Conservation (phyloP, 1,140 invertebrate genomes). For the Ylistrum balloti region DNA sequence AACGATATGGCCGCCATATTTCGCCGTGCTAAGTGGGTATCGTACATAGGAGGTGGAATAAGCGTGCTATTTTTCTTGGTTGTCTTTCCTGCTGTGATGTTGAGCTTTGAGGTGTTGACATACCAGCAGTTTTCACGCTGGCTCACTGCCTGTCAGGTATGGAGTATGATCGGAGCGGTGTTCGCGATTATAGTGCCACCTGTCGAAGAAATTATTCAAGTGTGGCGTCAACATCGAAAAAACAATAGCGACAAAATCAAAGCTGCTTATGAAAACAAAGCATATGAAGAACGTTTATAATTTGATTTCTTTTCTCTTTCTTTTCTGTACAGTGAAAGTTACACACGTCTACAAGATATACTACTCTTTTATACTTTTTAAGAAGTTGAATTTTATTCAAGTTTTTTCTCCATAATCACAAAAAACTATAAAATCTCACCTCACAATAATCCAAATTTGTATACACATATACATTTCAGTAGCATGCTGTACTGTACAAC, state of each 20-base stretch:
- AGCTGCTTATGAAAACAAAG: not conserved
- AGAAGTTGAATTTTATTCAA: too few species aligned
- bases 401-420: too few species aligned
- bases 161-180: conserved; percentile 45
- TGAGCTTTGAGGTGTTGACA: conserved; percentile 53
- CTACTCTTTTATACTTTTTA: too few species aligned
- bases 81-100: conserved; percentile 54
- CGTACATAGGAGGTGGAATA: conserved; percentile 48
- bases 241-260: not conserved
- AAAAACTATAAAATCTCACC: too few species aligned
- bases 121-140: conserved; percentile 51
- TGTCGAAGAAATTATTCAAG: conserved; percentile 54
- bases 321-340: not conserved
- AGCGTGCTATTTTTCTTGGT: conserved; percentile 60
- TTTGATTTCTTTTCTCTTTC: not conserved
- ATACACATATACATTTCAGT: too few species aligned
- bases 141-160: conserved; percentile 51
- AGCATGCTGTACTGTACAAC: too few species aligned
- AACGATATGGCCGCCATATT: conserved; percentile 60
- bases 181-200: conserved; percentile 56
- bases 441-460: too few species aligned
- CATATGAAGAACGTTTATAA: not conserved
- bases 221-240: conserved; percentile 44
- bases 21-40: conserved; percentile 50
- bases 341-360: too few species aligned